phyloP scores from a whole-genome alignment of 2,797 vertebrate genomes.

The Rhadinocentrus ornatus region DNA sequence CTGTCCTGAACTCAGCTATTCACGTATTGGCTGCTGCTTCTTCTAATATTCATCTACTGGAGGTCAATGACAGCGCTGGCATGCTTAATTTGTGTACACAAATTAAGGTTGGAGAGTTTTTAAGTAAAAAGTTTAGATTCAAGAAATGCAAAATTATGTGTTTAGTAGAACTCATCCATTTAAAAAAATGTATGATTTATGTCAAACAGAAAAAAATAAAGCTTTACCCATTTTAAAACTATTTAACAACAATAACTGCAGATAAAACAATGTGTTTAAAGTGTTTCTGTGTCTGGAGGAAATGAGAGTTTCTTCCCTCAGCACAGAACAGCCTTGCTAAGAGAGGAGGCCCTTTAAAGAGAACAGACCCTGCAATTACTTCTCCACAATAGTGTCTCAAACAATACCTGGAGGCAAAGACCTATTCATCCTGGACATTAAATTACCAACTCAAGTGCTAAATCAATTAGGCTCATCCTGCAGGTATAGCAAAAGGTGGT shows the following conservation, averaged over 20 bases:
- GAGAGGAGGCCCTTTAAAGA: conserved; percentile 40
- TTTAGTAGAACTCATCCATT: conserved; percentile 2
- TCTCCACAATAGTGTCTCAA: conserved; percentile 63
- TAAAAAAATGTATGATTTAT: background rate
- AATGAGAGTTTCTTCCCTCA: conserved; percentile 20
- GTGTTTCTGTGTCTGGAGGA: background rate
- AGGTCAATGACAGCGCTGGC: conserved; percentile 72
- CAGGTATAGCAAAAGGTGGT: conserved; percentile 30
- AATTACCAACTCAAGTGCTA: conserved; percentile 66
- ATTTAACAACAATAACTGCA: background rate
- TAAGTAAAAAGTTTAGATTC: conserved; percentile 12
- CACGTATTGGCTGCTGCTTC: conserved; percentile 81
- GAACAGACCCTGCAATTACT: conserved; percentile 64
- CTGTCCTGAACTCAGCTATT: conserved; percentile 80
- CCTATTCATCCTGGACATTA: conserved; percentile 63
- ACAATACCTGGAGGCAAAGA: conserved; percentile 67
- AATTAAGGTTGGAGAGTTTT: conserved; percentile 49
- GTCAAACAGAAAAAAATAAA: background rate
- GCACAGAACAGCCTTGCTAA: conserved; percentile 25
- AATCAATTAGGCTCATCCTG: conserved; percentile 67
- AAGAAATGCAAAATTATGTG: conserved; percentile 15
- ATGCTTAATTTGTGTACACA: conserved; percentile 70
- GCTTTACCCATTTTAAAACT: background rate
- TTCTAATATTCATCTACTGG: conserved; percentile 82
- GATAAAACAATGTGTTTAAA: background rate